phyloP scores from a whole-genome alignment of 2,797 vertebrate genomes.

The Brachyalestes nurse region DNA sequence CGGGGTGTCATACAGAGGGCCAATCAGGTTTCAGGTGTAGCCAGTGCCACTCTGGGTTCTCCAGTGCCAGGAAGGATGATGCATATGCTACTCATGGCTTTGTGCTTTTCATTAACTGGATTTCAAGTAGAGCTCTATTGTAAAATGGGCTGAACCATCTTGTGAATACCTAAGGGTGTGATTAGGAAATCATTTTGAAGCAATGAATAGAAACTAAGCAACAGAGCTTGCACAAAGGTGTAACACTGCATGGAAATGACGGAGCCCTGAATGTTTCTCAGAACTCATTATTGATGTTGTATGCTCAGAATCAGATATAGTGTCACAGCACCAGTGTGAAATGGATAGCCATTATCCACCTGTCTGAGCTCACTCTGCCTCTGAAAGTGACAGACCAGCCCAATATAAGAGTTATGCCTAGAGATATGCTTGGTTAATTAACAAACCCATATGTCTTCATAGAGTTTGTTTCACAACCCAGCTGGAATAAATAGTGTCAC shows the following conservation, averaged over 20 bases:
- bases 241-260: not conserved
- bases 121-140: not conserved
- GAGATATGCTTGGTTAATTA: conserved; percentile 2
- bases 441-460: not conserved
- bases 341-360: not conserved
- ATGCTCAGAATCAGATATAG: not conserved
- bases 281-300: not conserved
- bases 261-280: not conserved
- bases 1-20: no score
- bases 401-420: not conserved
- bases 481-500: not conserved
- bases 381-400: not conserved
- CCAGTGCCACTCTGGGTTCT: no score
- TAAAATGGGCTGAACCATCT: not conserved
- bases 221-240: not conserved
- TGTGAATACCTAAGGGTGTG: not conserved
- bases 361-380: not conserved
- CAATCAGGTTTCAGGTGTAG: no score
- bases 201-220: not conserved
- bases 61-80: not conserved
- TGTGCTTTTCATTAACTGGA: not conserved
- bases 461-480: not conserved
- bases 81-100: not conserved
- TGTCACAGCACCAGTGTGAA: not conserved
- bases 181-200: conserved; percentile 5